phyloP scores from a whole-genome alignment of 2,797 vertebrate genomes.

The Paratrypauchen microcephalus region DNA sequence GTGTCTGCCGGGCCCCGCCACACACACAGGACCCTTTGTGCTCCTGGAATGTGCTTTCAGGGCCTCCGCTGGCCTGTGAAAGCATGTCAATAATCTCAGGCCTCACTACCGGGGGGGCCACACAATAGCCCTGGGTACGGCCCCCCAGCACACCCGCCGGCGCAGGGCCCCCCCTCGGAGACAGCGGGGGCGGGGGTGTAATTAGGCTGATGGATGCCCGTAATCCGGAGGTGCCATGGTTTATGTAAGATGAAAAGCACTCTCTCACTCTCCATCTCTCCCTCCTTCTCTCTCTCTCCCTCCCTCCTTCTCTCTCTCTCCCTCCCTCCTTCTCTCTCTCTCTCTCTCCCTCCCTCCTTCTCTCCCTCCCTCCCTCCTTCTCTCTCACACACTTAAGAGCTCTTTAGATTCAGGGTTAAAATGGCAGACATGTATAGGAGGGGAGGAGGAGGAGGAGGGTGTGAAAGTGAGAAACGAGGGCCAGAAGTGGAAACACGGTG shows the following conservation, averaged over 20 bases:
- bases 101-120: conserved; percentile 67
- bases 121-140: conserved; percentile 65
- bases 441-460: neutral
- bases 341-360: too few relatives aligned
- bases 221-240: conserved; percentile 43
- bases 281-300: too few relatives aligned
- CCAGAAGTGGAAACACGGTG: neutral
- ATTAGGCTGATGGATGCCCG: conserved; percentile 59
- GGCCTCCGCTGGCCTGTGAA: conserved; percentile 78
- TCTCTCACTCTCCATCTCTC: neutral
- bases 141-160: conserved; percentile 52
- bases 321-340: neutral
- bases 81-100: conserved; percentile 82
- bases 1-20: conserved; percentile 65
- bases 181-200: conserved; percentile 33
- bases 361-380: neutral
- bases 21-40: conserved; percentile 82
- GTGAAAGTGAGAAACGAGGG: neutral
- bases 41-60: conserved; percentile 84
- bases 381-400: neutral
- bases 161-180: conserved; percentile 59
- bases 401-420: neutral
- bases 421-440: neutral
- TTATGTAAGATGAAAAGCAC: conserved; percentile 28
- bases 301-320: too few relatives aligned